Base-by-base conservation (phyloP, 2,797 vertebrate genomes). In the Geotria australis region DNA sequence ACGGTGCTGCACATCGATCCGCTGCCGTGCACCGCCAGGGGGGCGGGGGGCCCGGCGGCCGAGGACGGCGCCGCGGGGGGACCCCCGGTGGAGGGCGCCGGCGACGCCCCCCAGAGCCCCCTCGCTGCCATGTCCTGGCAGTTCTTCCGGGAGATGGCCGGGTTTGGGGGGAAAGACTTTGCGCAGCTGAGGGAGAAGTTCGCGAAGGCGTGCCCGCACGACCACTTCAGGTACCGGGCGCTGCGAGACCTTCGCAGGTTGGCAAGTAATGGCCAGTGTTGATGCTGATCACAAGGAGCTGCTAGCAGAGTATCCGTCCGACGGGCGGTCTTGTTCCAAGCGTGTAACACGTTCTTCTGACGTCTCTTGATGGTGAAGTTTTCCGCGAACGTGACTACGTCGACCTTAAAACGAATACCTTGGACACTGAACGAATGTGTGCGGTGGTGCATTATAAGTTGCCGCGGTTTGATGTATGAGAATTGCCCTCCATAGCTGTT, bases 131-230 rank as follows among this genome's bases (percentile, higher is more conserved):
- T 79, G 60, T 70, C 78, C 46, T 63, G 70, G 60, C 69, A 66
- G 38, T 91, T 85, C 68, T 91, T 88, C 64, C 63, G 61, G 5
- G 76, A 81, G 63, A 69, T 91, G 57, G 71, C 63, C 8, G 78
- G 80, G 66, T 79, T 91, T 48, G 74, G 76, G 10, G 79, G 80
- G 9, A 75, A 79, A 61, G 81, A 81, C 67, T 86, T 86, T 65
- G 64, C 68, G 3, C 74, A 75, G 57, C 68, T 85, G 57, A 74
- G 80, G 60, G 68, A 60, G 1, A 66, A 71, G 62, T 86, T 86
- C 47, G 68, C 75, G 58, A 77, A 70, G 61, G 83, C 83, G 61
- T 85, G 82, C 56, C 78, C 79, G 11, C 71, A 68, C 59, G 81
- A 79, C 58, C 74, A 86, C 46, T 64, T 85, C 66, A 79, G 85